phyloP scores from a whole-genome alignment of 1,140 invertebrate species.

The Eupeodes corollae region DNA sequence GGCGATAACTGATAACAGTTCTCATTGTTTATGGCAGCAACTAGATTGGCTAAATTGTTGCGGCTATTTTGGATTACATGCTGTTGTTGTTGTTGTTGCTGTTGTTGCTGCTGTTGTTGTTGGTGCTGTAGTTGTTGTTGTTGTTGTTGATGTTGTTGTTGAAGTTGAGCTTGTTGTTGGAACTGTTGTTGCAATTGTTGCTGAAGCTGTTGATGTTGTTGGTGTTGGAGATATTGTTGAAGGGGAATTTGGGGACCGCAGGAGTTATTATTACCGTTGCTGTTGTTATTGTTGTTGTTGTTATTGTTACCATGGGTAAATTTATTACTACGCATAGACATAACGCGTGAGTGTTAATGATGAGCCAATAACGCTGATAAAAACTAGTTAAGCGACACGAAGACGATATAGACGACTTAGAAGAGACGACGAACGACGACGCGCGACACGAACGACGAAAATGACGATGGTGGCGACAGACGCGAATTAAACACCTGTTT shows the following conservation, averaged over 20 bases:
- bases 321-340: constrained; percentile 35
- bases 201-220: constrained; percentile 6
- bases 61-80: constrained; percentile 19
- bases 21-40: constrained; percentile 32
- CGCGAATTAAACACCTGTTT: too few relatives aligned
- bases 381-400: too few relatives aligned
- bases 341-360: constrained; percentile 4
- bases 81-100: constrained; percentile 5
- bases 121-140: constrained; percentile 9
- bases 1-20: constrained; percentile 11
- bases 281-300: constrained; percentile 37
- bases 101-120: constrained; percentile 9
- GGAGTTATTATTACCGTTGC: constrained; percentile 19
- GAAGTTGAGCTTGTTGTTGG: background rate
- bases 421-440: too few relatives aligned
- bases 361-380: too few relatives aligned
- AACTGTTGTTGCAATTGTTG: constrained; percentile 6
- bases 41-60: constrained; percentile 31
- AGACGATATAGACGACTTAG: too few relatives aligned
- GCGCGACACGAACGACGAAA: too few relatives aligned
- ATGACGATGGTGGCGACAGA: too few relatives aligned
- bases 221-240: constrained; percentile 5
- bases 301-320: constrained; percentile 24
- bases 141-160: constrained; percentile 3
- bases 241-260: constrained; percentile 10